phyloP scores from a whole-genome alignment of 1,140 invertebrate genomes.

The Lordiphosa stackelbergi region DNA sequence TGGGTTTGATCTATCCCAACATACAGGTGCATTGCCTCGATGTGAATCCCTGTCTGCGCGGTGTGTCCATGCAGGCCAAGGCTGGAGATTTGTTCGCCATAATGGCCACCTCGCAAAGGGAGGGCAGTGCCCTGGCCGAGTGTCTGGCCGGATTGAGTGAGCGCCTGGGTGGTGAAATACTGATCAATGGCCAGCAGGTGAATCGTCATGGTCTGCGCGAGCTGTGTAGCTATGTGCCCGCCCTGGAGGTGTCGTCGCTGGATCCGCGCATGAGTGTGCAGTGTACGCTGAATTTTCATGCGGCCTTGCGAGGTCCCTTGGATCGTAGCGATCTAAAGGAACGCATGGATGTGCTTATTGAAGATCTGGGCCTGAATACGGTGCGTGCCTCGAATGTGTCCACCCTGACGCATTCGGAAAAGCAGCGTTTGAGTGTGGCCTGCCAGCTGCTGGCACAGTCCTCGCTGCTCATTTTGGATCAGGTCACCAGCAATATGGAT shows the following conservation, averaged over 20 bases:
- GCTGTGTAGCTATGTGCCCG: conserved; percentile 76
- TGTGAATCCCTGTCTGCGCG: conserved; percentile 80
- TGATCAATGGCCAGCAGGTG: conserved; percentile 91
- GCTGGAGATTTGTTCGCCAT: conserved; percentile 93
- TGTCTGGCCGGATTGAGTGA: conserved; percentile 86
- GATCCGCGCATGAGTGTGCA: conserved; percentile 87
- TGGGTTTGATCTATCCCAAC: conserved; percentile 80
- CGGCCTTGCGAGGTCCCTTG: conserved; percentile 82
- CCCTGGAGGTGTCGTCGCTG: conserved; percentile 74
- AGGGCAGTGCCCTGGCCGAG: conserved; percentile 89
- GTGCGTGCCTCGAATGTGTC: conserved; percentile 87
- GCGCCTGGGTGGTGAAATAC: conserved; percentile 86
- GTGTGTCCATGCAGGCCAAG: conserved; percentile 88
- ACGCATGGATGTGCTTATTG: conserved; percentile 88
- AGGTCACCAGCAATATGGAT: conserved; percentile 94
- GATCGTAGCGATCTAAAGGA: conserved; percentile 82
- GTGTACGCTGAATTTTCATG: conserved; percentile 89
- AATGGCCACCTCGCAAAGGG: conserved; percentile 89
- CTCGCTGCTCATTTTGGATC: conserved; percentile 90
- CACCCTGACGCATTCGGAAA: conserved; percentile 90
- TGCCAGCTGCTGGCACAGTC: conserved; percentile 90
- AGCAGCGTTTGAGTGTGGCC: conserved; percentile 89
- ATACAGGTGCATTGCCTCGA: conserved; percentile 83
- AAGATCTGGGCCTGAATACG: conserved; percentile 92
- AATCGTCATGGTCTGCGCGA: conserved; percentile 83